These are phyloP conservation scores for Arctia plantaginis DNA, from an alignment of 2,888 invertebrate species.

Conservation along the genomic window DNA sequence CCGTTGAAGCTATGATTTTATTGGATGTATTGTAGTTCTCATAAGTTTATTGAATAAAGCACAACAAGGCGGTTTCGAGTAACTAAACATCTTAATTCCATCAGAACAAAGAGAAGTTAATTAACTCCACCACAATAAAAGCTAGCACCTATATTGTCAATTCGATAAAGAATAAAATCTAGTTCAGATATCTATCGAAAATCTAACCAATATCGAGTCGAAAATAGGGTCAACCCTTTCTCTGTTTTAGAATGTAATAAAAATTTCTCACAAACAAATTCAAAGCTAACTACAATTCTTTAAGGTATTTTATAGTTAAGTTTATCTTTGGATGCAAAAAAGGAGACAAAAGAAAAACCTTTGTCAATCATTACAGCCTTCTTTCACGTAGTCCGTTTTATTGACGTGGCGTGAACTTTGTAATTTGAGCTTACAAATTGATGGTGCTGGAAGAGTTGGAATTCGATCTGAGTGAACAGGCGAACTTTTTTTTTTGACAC, in stretches of 20 bases:
- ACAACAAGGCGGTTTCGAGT: not conserved
- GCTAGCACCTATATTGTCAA: not conserved
- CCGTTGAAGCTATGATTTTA: not conserved
- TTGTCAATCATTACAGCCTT: conserved; percentile 10
- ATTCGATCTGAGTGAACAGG: not conserved
- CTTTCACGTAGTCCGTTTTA: not conserved
- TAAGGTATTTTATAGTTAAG: not conserved
- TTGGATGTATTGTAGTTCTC: not conserved
- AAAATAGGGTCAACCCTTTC: not conserved
- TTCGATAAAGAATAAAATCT: not conserved
- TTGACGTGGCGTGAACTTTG: not conserved
- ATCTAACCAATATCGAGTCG: not conserved
- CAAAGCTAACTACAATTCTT: not conserved
- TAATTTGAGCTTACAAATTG: not conserved
- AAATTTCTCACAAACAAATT: not conserved
- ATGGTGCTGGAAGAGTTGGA: not conserved
- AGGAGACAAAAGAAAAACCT: conserved; percentile 2
- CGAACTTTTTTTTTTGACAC: too few relatives aligned
- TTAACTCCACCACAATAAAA: not conserved
- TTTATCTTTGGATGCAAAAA: not conserved
- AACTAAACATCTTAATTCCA: not conserved
- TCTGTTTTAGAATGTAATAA: not conserved
- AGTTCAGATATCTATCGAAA: not conserved
- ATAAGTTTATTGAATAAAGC: not conserved
- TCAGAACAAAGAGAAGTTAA: not conserved